Conservation (phyloP, 2,888 invertebrate genomes). For the Eupeodes latifasciatus region DNA sequence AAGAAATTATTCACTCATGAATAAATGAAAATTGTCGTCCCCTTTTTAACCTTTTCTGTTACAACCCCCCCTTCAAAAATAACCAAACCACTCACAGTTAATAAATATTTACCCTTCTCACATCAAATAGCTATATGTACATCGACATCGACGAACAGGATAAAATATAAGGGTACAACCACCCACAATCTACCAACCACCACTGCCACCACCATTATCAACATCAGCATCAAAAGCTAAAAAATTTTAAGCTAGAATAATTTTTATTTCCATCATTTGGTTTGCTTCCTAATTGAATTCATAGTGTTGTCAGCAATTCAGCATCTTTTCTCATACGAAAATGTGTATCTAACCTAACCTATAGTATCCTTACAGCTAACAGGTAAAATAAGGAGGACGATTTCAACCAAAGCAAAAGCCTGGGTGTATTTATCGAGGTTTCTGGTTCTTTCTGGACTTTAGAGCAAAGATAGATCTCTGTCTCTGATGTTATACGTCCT, state of each 20-base stretch:
- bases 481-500: slow-evolving; percentile 19
- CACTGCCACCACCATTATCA: background rate
- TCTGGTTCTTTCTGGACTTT: background rate
- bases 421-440: background rate
- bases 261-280: slow-evolving; percentile 49
- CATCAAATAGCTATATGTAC: slow-evolving; percentile 6
- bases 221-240: background rate
- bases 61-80: background rate
- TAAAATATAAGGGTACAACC: slow-evolving; percentile 12
- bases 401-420: background rate
- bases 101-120: slow-evolving; percentile 76
- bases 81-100: slow-evolving; percentile 59
- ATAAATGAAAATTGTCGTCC: slow-evolving; percentile 70
- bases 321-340: slow-evolving; percentile 25
- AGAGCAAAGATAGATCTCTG: background rate
- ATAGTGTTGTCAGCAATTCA: slow-evolving; percentile 58
- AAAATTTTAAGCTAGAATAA: slow-evolving; percentile 63
- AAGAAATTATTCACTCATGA: slow-evolving; percentile 64
- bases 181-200: background rate
- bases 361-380: slow-evolving; percentile 12
- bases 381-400: slow-evolving; percentile 36
- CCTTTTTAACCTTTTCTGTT: slow-evolving; percentile 17
- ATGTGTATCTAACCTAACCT: too few relatives aligned
- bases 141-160: slow-evolving; percentile 37
- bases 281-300: slow-evolving; percentile 73